Evolutionary conservation across 2,888 invertebrate genomes (phyloP).

Genomic region (Idaea straminata): DNA sequence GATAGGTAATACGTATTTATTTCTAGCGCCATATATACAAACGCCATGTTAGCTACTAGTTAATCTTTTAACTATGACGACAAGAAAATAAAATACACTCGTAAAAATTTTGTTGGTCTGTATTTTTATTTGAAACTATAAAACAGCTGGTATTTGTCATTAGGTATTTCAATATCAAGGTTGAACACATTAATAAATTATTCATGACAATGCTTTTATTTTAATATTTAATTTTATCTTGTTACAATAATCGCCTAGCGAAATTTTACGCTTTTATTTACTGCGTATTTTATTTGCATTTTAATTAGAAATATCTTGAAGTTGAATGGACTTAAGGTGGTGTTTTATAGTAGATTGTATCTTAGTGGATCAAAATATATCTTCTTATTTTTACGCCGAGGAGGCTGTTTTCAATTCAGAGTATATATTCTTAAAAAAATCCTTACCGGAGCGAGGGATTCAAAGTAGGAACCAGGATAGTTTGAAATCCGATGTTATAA

Average conservation of each 20-base stretch:
- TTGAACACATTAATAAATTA: neutral
- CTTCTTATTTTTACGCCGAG: no score
- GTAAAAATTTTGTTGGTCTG: neutral
- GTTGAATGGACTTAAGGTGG: neutral
- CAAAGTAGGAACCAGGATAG: no score
- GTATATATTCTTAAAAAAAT: no score
- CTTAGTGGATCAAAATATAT: no score
- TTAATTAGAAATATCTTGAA: neutral
- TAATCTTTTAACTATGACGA: neutral
- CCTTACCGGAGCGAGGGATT: no score
- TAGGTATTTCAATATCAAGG: neutral
- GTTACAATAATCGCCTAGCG: neutral
- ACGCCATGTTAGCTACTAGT: neutral
- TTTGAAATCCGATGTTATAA: no score
- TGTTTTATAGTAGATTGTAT: no score
- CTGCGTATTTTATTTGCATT: neutral
- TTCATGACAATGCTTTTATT: neutral
- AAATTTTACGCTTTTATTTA: neutral
- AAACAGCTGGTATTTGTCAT: neutral
- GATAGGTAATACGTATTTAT: no score
- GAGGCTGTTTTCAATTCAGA: no score
- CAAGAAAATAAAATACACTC: neutral
- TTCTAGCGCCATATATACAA: conserved; percentile 7
- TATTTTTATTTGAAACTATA: neutral
- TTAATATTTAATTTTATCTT: neutral